These are phyloP conservation scores for Phthorimaea operculella DNA, from an alignment of 1,140 invertebrate genomes.

Conservation along the genomic window DNA sequence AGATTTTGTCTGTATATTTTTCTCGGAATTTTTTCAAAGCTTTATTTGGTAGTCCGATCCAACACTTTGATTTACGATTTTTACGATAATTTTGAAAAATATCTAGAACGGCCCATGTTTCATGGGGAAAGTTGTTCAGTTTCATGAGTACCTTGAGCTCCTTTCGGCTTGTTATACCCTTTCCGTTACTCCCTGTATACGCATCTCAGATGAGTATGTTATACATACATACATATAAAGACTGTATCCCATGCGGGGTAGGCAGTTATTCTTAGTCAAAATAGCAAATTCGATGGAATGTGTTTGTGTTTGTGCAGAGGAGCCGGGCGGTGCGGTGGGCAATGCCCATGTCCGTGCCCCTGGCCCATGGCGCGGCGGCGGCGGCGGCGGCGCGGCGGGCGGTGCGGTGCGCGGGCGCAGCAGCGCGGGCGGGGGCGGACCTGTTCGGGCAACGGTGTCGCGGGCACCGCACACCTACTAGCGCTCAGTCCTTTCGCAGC, in stretches of 20 bases:
- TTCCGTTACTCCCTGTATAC: too few species aligned
- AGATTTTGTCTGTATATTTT: slow-evolving; percentile 8
- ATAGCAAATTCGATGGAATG: slow-evolving; percentile 61
- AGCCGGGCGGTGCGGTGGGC: slow-evolving; percentile 18
- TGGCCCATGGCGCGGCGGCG: slow-evolving; percentile 17
- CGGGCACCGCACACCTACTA: slow-evolving; percentile 46
- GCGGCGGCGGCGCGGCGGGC: slow-evolving; percentile 21
- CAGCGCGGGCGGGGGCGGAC: slow-evolving; percentile 55
- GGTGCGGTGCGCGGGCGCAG: slow-evolving; percentile 32
- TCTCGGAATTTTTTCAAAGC: background rate
- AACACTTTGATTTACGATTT: too few species aligned
- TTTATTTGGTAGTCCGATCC: background rate
- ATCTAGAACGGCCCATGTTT: too few species aligned
- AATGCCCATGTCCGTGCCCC: slow-evolving; percentile 1
- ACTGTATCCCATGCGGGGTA: too few species aligned
- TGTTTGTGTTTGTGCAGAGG: slow-evolving; percentile 31
- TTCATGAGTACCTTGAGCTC: too few species aligned
- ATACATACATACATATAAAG: too few species aligned
- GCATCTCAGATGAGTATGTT: too few species aligned
- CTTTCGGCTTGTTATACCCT: too few species aligned
- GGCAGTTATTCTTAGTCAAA: slow-evolving; percentile 29
- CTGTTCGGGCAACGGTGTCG: slow-evolving; percentile 66
- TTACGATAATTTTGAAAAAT: too few species aligned
- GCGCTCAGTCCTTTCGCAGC: slow-evolving; percentile 60
- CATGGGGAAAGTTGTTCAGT: too few species aligned